Evolutionary conservation across 2,888 invertebrate genomes (phyloP), one percentile per base, ranked within the genome.

Genomic region (Halictus quadricinctus): DNA sequence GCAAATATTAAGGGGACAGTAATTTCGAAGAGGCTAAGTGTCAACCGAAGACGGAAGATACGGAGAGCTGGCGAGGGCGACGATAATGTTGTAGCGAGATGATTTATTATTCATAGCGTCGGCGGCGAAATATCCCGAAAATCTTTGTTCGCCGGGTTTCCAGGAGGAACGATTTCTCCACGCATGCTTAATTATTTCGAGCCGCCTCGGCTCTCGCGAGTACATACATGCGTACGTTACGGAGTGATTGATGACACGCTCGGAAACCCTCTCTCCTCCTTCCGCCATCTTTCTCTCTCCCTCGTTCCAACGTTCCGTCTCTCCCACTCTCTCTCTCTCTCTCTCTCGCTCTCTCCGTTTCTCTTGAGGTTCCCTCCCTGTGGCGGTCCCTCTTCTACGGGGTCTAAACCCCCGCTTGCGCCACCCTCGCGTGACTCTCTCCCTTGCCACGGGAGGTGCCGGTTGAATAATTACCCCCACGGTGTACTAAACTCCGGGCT

Each of bases 391-490:
- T 75, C 77, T 72, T 46, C n/a, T 29, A 36, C 73, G 81, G 80
- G 78, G 80, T 78, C 80, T 79, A 54, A 88, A 78, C 79, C 76
- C 81, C 81, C 70, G 88, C 80, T 80, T 69, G 88, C 84, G 86
- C 89, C 90, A 90, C 90, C 90, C 92, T 91, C 80, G 92, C 92
- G 92, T 91, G 91, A 92, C 92, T 92, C 91, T 88, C 90, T 88
- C 90, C 86, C 87, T 72, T 84, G 91, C 91, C 92, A 90, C 90
- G 91, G 92, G 92, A 93, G 93, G 93, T 92, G 93, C 93, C 92
- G 91, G 92, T 93, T 94, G 94, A 94, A 94, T 94, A 94, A 94
- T 94, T 94, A 94, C 92, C 93, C 94, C 92, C 93, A 90, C 89
- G 92, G 91, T 90, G 93, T 90, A 91, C 91, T 91, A 91, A 93